Evolutionary conservation across 1,140 invertebrate genomes (phyloP).

Genomic region (Argopecten irradians): DNA sequence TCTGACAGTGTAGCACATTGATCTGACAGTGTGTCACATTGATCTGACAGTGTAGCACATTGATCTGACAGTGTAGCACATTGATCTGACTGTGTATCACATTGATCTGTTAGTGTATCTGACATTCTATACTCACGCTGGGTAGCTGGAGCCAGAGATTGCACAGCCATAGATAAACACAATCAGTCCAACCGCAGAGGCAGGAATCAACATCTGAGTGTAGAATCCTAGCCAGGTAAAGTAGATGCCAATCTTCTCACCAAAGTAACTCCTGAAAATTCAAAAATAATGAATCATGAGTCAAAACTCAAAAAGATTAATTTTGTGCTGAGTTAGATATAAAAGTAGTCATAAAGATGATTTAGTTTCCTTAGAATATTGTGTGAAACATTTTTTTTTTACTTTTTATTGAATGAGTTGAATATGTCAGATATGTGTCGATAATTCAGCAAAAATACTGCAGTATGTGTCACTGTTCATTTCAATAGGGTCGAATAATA

Average conservation of each 20-base stretch:
- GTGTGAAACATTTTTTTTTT: not conserved
- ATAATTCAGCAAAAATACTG: too few relatives aligned
- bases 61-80: too few relatives aligned
- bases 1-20: not conserved
- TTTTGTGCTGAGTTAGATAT: not conserved
- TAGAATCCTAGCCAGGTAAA: slow-evolving; percentile 99
- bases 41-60: too few relatives aligned
- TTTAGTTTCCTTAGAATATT: not conserved
- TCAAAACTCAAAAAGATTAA: not conserved
- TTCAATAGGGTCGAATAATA: too few relatives aligned
- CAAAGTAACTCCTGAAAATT: slow-evolving; percentile 87
- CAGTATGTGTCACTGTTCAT: too few relatives aligned
- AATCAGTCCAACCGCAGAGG: slow-evolving; percentile 79
- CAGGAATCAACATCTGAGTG: slow-evolving; percentile 89
- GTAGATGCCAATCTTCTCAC: slow-evolving; percentile 97
- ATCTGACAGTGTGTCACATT: too few relatives aligned
- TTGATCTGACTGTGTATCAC: too few relatives aligned
- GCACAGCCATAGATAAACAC: slow-evolving; percentile 85
- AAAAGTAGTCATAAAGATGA: not conserved
- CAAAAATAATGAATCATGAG: slow-evolving; percentile 26
- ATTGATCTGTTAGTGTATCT: not conserved
- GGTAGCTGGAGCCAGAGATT: slow-evolving; percentile 79
- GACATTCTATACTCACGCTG: slow-evolving; percentile 57
- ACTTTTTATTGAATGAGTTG: too few relatives aligned
- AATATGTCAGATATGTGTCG: too few relatives aligned